Evolutionary conservation across 1,140 invertebrate genomes (phyloP).

Genomic region (Drosophila suzukii): DNA sequence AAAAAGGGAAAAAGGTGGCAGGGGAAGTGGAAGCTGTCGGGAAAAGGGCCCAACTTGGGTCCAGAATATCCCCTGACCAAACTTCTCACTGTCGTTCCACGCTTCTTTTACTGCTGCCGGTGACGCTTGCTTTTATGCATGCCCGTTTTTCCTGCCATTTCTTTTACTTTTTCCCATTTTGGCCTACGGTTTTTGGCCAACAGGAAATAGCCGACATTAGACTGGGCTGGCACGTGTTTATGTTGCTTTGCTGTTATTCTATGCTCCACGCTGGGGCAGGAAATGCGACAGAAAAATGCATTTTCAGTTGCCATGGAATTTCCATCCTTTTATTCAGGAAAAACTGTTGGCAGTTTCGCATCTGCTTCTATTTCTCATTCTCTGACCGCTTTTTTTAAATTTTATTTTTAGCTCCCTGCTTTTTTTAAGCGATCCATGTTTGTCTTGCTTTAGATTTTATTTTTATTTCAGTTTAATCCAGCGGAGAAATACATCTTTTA

Average conservation of each 20-base stretch:
- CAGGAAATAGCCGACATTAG: conserved; percentile 80
- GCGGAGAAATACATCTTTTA: conserved; percentile 29
- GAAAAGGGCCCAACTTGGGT: conserved; percentile 32
- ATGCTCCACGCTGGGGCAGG: conserved; percentile 51
- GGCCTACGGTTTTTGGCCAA: conserved; percentile 62
- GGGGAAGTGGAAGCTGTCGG: conserved; percentile 32
- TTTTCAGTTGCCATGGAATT: conserved; percentile 48
- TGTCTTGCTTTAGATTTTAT: conserved; percentile 17
- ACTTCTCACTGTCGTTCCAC: conserved; percentile 11
- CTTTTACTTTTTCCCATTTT: conserved; percentile 28
- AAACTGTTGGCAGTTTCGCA: conserved; percentile 44
- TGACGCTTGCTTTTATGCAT: conserved; percentile 53
- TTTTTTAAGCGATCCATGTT: conserved; percentile 26
- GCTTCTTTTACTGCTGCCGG: conserved; percentile 39
- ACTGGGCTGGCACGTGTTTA: conserved; percentile 70
- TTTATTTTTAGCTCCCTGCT: conserved; percentile 7
- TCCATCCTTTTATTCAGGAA: conserved; percentile 14
- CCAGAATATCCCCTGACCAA: conserved; percentile 31
- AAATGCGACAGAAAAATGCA: conserved; percentile 61
- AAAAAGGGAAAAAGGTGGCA: background rate
- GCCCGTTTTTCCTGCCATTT: conserved; percentile 28
- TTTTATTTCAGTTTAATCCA: conserved; percentile 29
- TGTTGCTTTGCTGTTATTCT: conserved; percentile 62
- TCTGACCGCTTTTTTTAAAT: background rate
- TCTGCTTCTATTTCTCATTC: conserved; percentile 19